Evolutionary conservation across 2,888 invertebrate genomes (phyloP).

Genomic region (Melipona bicolor): DNA sequence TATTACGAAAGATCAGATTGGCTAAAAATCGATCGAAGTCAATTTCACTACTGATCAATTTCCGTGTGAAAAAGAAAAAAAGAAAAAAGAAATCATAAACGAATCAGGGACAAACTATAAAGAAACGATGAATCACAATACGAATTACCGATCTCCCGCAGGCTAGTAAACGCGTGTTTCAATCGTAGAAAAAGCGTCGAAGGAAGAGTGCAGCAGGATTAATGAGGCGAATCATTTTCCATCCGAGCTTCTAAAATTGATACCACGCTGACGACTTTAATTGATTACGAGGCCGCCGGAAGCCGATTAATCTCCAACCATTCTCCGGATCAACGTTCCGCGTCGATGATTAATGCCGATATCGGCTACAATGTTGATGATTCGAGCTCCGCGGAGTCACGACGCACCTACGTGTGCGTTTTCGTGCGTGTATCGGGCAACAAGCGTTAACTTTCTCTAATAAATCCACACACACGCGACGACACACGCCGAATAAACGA

Average conservation of each 20-base stretch:
- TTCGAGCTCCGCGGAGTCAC: conserved; percentile 5
- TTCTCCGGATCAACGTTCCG: conserved; percentile 44
- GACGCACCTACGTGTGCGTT: not conserved
- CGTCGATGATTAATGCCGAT: conserved; percentile 64
- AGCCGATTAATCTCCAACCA: conserved; percentile 61
- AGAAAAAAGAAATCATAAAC: too few species aligned
- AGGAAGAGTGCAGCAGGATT: conserved; percentile 30
- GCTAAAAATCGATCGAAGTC: not conserved
- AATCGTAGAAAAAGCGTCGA: not conserved
- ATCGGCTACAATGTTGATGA: conserved; percentile 59
- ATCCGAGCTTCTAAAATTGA: conserved; percentile 48
- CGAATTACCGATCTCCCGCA: too few species aligned
- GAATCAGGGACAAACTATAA: not conserved
- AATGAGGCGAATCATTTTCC: conserved; percentile 60
- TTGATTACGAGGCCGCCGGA: conserved; percentile 61
- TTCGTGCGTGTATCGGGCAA: not conserved
- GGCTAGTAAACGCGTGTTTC: not conserved
- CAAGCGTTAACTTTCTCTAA: conserved; percentile 32
- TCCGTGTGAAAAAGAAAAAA: too few species aligned
- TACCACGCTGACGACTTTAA: conserved; percentile 59
- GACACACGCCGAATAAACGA: conserved; percentile 17
- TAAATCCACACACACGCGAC: conserved; percentile 17
- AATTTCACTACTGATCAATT: not conserved
- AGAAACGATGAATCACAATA: not conserved
- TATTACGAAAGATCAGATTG: not conserved